Conservation (phyloP, 2,797 vertebrate species). For the Peromyscus melanophrys region DNA sequence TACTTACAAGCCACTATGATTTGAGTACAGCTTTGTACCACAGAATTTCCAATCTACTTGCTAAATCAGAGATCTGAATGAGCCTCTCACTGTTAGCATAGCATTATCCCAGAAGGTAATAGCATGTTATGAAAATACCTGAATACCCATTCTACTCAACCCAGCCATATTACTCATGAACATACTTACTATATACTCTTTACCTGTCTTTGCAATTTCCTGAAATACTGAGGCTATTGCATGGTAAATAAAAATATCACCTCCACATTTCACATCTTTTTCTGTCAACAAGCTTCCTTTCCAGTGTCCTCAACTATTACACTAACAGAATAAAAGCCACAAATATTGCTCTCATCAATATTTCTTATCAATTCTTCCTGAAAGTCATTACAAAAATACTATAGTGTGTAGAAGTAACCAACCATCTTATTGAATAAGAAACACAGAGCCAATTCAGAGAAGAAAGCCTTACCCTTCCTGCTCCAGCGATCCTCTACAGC, state of each 20-base stretch:
- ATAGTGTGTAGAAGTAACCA: too few species aligned
- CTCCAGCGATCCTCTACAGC: too few species aligned
- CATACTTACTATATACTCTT: neutral
- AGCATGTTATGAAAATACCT: neutral
- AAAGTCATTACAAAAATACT: neutral
- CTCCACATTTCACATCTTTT: neutral
- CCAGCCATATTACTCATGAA: neutral
- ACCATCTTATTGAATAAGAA: too few species aligned
- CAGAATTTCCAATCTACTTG: neutral
- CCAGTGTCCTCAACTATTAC: neutral
- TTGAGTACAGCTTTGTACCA: neutral
- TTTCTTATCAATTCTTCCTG: slow-evolving; percentile 36
- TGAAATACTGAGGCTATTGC: neutral
- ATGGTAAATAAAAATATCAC: neutral
- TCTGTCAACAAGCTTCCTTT: neutral
- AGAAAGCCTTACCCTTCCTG: too few species aligned
- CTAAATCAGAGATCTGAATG: neutral
- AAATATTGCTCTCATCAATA: neutral
- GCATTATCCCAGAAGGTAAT: neutral
- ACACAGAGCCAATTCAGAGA: too few species aligned
- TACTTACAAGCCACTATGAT: neutral
- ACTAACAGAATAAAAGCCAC: neutral
- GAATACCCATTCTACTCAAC: neutral
- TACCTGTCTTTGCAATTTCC: neutral
- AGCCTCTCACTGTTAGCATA: neutral